Conservation (phyloP, 2,797 vertebrate genomes). For the Clarias pachynema region DNA sequence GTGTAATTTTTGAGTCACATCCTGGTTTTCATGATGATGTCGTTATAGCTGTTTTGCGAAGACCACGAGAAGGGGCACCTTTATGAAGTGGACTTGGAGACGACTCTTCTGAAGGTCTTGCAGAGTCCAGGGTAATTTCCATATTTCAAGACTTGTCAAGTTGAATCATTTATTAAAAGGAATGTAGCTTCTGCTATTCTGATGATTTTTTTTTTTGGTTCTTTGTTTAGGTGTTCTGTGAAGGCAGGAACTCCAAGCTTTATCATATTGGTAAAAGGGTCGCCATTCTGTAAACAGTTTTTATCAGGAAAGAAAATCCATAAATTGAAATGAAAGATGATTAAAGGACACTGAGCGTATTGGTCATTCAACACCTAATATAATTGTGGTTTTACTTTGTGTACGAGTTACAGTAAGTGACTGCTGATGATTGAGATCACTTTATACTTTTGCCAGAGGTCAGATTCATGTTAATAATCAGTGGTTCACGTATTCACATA, state of each 20-base stretch:
- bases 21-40: background rate
- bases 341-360: background rate
- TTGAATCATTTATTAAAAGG: background rate
- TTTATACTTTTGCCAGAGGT: background rate
- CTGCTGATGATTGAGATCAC: background rate
- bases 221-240: constrained; percentile 78
- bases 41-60: constrained; percentile 88
- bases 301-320: constrained; percentile 79
- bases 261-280: constrained; percentile 79
- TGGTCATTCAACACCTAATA: background rate
- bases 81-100: constrained; percentile 73
- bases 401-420: background rate
- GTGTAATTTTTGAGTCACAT: background rate
- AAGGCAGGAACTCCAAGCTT: constrained; percentile 86
- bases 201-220: background rate
- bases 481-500: background rate
- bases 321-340: constrained; percentile 60
- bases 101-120: constrained; percentile 78
- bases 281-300: constrained; percentile 80
- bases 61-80: constrained; percentile 78
- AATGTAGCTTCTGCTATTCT: background rate
- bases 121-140: constrained; percentile 82
- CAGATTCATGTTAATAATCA: constrained; percentile 8
- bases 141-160: background rate
- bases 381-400: background rate